Base-by-base conservation (phyloP, 64 coral and sea anemone species). In the Dendrophyllia cribrosa region DNA sequence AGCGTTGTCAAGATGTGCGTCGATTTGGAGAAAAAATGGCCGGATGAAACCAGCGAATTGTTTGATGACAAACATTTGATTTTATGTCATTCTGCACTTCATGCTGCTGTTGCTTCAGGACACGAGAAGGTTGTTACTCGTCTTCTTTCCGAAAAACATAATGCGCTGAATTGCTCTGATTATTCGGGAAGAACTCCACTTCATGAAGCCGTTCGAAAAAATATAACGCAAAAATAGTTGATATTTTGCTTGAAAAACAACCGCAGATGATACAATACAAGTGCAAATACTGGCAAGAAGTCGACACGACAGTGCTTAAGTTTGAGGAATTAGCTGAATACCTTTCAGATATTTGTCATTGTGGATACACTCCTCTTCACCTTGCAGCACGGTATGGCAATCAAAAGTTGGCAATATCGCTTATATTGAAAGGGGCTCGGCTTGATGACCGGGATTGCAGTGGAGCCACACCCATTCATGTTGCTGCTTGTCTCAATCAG, bases 401-500 rank as follows among this genome's bases (percentile, higher is more conserved):
- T 17, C 3, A 13, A 47, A 16, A 48, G 5, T 4, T 74, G 13
- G 70, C 25, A 3, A 74, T 74, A 47, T 47, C 4, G 13, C 70
- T 74, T 14, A 74, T 74, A 4, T 0, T 15, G 1, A 5, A 13
- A 16, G 70, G 70, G 10, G 85, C 85, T n/a, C 22, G 70, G 9
- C 14, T 74, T 9, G 9, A 72, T 7, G 68, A 2, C 9, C 50
- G 15, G 46, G 85, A 87, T 19, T 87, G 85, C 45, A 72, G 20
- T 72, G 85, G 85, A 13, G 85, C 67, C 8, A 87, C 85, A 44
- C 68, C 85, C 4, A 7, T 87, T 16, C 85, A 87, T 23, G 67
- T 87, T 7, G 68, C 85, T 71, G 66, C 85, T 52, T 87, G 85
- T 70, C 85, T 72, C 43, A 87, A 87, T 10, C 85, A 87, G 3